Conservation (phyloP, 53 echinoderm and acorn worm genomes). For the Holothuria scabra region DNA sequence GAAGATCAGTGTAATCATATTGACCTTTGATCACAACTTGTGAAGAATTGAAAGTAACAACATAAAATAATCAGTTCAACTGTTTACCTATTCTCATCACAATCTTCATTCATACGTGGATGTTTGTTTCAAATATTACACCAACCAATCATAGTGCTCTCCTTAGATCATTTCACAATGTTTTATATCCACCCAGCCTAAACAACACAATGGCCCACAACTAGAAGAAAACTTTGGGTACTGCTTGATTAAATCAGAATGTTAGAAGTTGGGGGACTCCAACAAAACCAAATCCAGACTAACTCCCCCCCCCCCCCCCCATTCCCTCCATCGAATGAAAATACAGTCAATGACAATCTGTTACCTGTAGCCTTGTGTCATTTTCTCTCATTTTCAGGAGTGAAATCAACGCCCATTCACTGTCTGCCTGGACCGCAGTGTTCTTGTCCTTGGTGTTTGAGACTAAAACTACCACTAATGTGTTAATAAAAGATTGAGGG, state of each 20-base stretch:
- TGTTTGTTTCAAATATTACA: no score
- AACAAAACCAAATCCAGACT: no score
- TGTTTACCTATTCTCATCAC: no score
- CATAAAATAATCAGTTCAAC: no score
- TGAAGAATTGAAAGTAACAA: no score
- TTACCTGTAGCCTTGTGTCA: constrained; percentile 66
- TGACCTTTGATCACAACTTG: no score
- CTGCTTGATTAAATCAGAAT: no score
- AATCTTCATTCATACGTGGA: no score
- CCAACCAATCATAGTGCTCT: not conserved
- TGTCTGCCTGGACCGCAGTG: constrained; percentile 92
- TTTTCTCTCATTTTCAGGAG: constrained; percentile 70
- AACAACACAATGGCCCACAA: no score
- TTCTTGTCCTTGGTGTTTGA: constrained; percentile 98
- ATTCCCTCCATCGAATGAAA: not conserved
- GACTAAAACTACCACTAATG: constrained; percentile 81
- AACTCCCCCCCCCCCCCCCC: not conserved
- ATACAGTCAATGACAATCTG: not conserved
- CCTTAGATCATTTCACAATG: not conserved
- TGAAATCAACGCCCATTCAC: constrained; percentile 87
- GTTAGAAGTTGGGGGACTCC: no score
- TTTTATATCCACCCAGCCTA: not conserved
- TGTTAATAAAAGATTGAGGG: constrained; percentile 65
- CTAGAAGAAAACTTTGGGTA: no score
- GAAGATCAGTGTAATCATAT: no score